Base-by-base conservation (phyloP, 2,888 invertebrate genomes). In the Thyatira batis region DNA sequence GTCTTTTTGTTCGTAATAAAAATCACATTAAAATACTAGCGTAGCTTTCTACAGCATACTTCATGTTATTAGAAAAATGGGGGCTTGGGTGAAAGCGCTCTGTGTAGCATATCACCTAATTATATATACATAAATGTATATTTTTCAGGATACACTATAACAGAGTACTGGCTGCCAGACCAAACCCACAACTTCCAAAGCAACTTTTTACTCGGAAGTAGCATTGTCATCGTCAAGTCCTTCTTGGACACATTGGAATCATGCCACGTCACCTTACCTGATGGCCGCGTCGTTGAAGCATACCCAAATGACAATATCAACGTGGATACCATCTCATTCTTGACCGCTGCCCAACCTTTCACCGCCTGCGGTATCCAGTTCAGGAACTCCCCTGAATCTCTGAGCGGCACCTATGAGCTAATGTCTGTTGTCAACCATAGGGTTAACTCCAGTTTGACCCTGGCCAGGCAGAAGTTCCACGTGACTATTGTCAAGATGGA, bases 231-330 rank as follows among this genome's bases (percentile, higher is more conserved):
- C 28, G 58, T 75, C 0, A 78, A 78, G 33, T 62, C 27, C 1
- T 69, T 68, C 9, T 54, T 68, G 3, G 84, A 84, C 54, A 70
- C 58, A 0, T 65, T 82, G 0, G 58, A 65, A 6, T 63, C 72
- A 0, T 85, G 85, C 60, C 67, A 78, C 45, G 58, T 82, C 3
- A 67, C 72, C 10, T 73, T 76, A 33, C 83, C 84, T 0, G 73
- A 73, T 39, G 79, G 80, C 0, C 49, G 57, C 0, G 63, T 63
- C 20, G 73, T 75, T 20, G 79, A 84, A 55, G 76, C 67, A 0
- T 82, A 53, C 51, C 83, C 84, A 0, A 69, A 50, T 20, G 62
- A 69, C 51, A 69, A 65, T 3, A 55, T 80, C 0, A 58, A 71
- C 0, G 28, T 62, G 0, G 52, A 61, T 9, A 46, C 52, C 0